phyloP scores from a whole-genome alignment of 1,140 invertebrate genomes.

The Cotesia vestalis region DNA sequence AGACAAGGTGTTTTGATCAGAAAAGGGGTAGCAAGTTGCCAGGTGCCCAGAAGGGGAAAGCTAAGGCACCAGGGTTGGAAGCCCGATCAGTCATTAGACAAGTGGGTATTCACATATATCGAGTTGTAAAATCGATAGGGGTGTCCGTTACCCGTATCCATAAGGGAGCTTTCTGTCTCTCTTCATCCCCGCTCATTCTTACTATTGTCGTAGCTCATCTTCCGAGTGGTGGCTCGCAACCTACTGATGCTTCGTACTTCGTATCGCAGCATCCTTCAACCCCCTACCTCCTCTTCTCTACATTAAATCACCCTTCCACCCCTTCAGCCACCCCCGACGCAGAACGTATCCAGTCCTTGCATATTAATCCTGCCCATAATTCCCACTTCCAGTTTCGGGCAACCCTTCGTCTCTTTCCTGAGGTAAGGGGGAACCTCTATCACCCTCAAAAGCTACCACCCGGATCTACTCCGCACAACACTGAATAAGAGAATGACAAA shows the following conservation, averaged over 20 bases:
- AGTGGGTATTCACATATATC: conserved; percentile 68
- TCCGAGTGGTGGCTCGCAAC: conserved; percentile 34
- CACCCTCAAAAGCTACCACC: no score
- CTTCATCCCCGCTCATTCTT: conserved; percentile 41
- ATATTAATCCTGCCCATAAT: conserved; percentile 68
- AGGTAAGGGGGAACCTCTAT: conserved; percentile 26
- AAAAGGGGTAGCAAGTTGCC: conserved; percentile 41
- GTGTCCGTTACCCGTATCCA: conserved; percentile 63
- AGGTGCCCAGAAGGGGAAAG: conserved; percentile 48
- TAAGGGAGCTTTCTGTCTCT: conserved; percentile 53
- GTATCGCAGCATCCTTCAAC: conserved; percentile 42
- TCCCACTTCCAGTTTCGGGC: conserved; percentile 67
- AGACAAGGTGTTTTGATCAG: conserved; percentile 31
- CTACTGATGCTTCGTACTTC: conserved; percentile 33
- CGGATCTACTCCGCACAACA: no score
- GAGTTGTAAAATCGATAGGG: conserved; percentile 68
- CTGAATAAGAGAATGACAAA: no score
- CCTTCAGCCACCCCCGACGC: conserved; percentile 54
- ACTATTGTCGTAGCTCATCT: conserved; percentile 43
- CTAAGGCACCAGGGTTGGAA: conserved; percentile 53
- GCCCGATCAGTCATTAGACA: conserved; percentile 67
- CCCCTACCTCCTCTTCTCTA: neutral
- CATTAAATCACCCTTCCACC: conserved; percentile 38
- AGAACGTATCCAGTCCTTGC: conserved; percentile 67
- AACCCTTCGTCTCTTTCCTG: conserved; percentile 60